Conservation (phyloP, 2,888 invertebrate genomes). For the Cryptocheilus praepositus region DNA sequence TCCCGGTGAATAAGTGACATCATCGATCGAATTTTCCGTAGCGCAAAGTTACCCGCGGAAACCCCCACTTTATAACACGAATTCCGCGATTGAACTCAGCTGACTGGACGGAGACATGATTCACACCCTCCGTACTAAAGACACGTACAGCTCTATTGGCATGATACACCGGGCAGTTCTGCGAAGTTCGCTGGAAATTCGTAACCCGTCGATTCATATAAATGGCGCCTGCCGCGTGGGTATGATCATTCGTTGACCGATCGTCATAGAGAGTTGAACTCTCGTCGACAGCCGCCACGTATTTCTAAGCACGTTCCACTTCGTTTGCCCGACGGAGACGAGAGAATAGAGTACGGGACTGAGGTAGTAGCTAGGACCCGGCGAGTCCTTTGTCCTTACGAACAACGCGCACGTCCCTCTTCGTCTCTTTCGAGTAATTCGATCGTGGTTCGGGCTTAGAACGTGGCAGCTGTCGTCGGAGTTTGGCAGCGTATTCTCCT, state of each 20-base stretch:
- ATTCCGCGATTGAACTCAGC: too few species aligned
- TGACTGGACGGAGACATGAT: too few species aligned
- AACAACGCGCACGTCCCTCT: slow-evolving; percentile 4
- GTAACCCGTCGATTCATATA: neutral
- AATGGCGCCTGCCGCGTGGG: neutral
- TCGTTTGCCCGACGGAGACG: too few species aligned
- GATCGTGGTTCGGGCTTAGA: slow-evolving; percentile 39
- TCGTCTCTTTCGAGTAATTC: slow-evolving; percentile 36
- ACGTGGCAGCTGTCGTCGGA: slow-evolving; percentile 14
- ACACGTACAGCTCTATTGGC: slow-evolving; percentile 5
- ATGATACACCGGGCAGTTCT: neutral
- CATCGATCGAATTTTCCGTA: too few species aligned
- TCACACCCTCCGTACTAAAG: neutral
- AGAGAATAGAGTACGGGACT: too few species aligned
- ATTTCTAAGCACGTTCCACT: slow-evolving; percentile 1
- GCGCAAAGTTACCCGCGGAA: too few species aligned
- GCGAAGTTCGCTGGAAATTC: slow-evolving; percentile 2
- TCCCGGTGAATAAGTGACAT: too few species aligned
- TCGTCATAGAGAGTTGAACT: too few species aligned
- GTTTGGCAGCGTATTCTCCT: neutral
- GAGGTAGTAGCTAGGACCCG: too few species aligned
- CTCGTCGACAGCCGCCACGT: neutral
- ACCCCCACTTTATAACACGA: too few species aligned
- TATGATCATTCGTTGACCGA: too few species aligned
- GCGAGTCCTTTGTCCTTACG: slow-evolving; percentile 2